Evolutionary conservation across 1,140 invertebrate species (phyloP).

Genomic region (Venturia canescens): DNA sequence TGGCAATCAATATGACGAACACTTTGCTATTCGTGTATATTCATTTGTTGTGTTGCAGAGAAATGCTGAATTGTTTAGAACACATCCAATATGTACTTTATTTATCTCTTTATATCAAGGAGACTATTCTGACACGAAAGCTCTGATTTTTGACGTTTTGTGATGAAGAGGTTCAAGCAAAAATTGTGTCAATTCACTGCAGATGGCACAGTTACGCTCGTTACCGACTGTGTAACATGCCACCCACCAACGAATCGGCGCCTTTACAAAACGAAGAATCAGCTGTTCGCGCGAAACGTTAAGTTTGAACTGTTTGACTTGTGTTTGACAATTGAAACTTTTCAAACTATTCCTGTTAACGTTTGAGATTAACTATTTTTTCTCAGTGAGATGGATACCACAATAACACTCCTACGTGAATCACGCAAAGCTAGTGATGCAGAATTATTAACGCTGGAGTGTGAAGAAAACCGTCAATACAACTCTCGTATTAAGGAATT

Average conservation of each 20-base stretch:
- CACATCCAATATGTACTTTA: background rate
- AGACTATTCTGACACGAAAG: background rate
- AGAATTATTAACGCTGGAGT: background rate
- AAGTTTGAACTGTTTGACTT: background rate
- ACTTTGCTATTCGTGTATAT: background rate
- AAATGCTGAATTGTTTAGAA: conserved; percentile 11
- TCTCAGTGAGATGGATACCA: background rate
- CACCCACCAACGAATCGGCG: too few species aligned
- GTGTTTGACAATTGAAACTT: too few species aligned
- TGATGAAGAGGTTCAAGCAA: background rate
- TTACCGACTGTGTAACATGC: background rate
- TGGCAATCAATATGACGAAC: background rate
- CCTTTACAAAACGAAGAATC: background rate
- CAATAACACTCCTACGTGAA: conserved; percentile 11
- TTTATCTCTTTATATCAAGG: background rate
- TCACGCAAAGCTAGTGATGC: background rate
- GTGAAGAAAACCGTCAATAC: background rate
- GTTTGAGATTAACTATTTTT: background rate
- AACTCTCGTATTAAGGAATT: background rate
- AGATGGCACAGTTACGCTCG: background rate
- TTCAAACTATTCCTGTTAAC: background rate
- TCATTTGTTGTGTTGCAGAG: background rate
- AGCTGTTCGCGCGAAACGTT: conserved; percentile 5
- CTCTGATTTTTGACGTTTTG: background rate
- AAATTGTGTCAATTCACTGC: background rate